phyloP scores from a whole-genome alignment of 2,888 invertebrate species.

The Lutraria lutraria region DNA sequence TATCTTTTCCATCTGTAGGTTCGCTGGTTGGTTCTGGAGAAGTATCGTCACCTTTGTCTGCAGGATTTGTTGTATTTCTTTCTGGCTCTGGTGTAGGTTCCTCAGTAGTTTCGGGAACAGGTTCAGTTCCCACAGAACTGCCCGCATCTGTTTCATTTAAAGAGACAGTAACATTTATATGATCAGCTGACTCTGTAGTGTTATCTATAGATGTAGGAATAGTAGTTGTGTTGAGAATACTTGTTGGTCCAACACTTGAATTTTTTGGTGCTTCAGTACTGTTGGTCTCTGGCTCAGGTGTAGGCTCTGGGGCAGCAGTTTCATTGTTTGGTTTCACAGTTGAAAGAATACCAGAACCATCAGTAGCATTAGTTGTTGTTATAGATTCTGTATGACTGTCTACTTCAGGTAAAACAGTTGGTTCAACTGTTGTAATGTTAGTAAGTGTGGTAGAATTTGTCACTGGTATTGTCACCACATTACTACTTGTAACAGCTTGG shows the following conservation, averaged over 20 bases:
- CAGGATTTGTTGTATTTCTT: constrained; percentile 18
- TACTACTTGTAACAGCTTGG: not conserved
- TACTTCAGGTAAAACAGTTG: not conserved
- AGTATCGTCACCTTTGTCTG: constrained; percentile 27
- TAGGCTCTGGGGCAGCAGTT: constrained; percentile 4
- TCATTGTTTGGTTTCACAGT: not conserved
- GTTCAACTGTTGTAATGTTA: not conserved
- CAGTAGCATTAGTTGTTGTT: not conserved
- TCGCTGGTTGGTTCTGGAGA: constrained; percentile 39
- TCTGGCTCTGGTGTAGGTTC: constrained; percentile 49
- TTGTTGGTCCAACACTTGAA: constrained; percentile 13
- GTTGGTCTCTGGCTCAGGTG: not conserved
- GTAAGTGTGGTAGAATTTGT: not conserved
- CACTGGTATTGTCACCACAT: not conserved
- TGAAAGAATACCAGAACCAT: not conserved
- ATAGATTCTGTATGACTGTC: constrained; percentile 8
- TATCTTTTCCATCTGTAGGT: constrained; percentile 29
- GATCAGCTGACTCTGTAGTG: constrained; percentile 24
- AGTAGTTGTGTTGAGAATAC: not conserved
- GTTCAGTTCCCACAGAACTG: constrained; percentile 38
- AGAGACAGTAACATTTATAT: not conserved
- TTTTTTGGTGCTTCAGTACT: not conserved
- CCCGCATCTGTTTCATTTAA: not conserved
- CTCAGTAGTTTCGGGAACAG: not conserved
- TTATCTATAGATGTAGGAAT: constrained; percentile 18